A percentile compares a stretch with the other conserved stretches of the same genome.
These are phyloP conservation scores for Acheta domesticus DNA, from an alignment of 2,888 invertebrate species.

Conservation along the genomic window DNA sequence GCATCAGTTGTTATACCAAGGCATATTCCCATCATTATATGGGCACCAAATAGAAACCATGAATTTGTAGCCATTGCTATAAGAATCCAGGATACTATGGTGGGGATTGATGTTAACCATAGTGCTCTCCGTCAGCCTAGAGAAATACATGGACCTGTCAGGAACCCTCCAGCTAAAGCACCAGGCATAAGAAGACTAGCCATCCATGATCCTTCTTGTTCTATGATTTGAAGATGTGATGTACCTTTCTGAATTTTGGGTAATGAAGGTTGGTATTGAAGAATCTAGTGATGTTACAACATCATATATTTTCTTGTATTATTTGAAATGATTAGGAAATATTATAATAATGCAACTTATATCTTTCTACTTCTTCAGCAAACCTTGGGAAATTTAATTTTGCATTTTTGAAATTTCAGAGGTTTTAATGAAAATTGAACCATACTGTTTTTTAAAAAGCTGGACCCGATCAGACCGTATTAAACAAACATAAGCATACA, in stretches of 20 bases:
- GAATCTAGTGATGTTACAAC: too few relatives aligned
- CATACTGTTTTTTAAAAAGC: too few relatives aligned
- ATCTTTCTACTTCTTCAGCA: too few relatives aligned
- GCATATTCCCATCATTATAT: slow-evolving; percentile 34
- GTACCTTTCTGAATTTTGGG: slow-evolving; percentile 32
- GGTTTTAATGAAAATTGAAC: too few relatives aligned
- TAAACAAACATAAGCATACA: too few relatives aligned
- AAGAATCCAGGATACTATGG: slow-evolving; percentile 32
- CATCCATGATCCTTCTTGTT: slow-evolving; percentile 36
- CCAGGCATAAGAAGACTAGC: slow-evolving; percentile 37
- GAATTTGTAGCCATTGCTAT: slow-evolving; percentile 31
- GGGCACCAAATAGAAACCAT: slow-evolving; percentile 33
- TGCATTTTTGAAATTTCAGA: too few relatives aligned
- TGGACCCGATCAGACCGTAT: too few relatives aligned
- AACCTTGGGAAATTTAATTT: too few relatives aligned
- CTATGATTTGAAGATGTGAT: slow-evolving; percentile 30
- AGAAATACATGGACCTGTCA: slow-evolving; percentile 36
- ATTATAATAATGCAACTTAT: too few relatives aligned
- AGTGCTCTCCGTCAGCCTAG: slow-evolving; percentile 34
- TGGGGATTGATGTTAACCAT: slow-evolving; percentile 34
- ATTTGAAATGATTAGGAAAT: too few relatives aligned
- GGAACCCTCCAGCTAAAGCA: slow-evolving; percentile 34
- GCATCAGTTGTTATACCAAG: slow-evolving; percentile 35
- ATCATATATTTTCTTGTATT: too few relatives aligned
- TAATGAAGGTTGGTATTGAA: slow-evolving; percentile 28